Percentiles rank a stretch among this genome's conserved stretches.
Conservation (phyloP, 2,797 vertebrate genomes). For the Monodelphis domestica region DNA sequence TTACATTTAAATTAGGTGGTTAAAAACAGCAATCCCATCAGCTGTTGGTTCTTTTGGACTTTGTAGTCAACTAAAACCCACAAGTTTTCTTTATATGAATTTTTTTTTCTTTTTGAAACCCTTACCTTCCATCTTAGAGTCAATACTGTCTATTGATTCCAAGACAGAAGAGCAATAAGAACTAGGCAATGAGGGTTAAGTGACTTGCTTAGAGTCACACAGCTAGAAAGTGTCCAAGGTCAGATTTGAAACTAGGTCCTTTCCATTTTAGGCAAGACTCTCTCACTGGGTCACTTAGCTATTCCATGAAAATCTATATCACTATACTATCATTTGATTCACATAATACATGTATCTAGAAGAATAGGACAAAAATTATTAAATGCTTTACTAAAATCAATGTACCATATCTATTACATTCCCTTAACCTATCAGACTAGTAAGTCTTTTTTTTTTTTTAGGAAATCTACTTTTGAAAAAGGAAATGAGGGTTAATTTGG, state of each 20-base stretch:
- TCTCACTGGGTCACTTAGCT: no score
- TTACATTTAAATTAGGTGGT: neutral
- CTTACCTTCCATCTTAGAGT: no score
- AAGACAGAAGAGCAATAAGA: no score
- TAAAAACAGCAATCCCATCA: neutral
- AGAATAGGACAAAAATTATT: neutral
- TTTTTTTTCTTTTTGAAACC: no score
- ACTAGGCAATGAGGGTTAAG: no score
- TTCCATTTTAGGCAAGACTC: no score
- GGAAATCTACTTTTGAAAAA: no score
- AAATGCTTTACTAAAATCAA: neutral
- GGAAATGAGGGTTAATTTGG: neutral
- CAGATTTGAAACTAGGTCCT: no score
- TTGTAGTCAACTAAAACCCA: neutral
- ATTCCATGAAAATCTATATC: neutral
- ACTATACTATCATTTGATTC: neutral
- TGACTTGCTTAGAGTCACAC: no score
- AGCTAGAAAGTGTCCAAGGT: no score
- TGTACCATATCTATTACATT: neutral
- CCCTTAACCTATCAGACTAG: neutral
- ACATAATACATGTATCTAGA: neutral
- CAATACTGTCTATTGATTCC: no score
- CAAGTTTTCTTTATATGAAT: neutral
- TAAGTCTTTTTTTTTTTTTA: neutral
- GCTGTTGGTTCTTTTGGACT: conserved; percentile 7